Evolutionary conservation across 2,113 vertebrate species (phyloP), one percentile per base, ranked within the genome.

Genomic region (Pelecanoides urinatrix): DNA sequence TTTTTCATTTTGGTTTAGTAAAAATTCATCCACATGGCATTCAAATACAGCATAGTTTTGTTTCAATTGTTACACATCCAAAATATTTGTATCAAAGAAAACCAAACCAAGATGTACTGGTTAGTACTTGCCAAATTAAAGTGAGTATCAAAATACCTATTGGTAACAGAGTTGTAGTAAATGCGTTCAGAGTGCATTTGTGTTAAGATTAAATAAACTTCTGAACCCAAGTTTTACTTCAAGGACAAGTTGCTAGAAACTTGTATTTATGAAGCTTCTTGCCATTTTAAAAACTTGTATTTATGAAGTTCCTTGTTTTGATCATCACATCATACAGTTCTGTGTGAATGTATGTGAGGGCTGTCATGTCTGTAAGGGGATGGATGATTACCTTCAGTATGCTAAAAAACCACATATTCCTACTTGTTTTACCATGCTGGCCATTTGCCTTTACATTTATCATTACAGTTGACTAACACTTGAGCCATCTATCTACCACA

Each of bases 391-490:
- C 14, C 9, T 73, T 49, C 47, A 63, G 13, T 55, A 47, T 29
- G 14, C 4, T 32, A 47, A 62, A 61, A 52, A 4, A 71, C 77
- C 73, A 42, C 11, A 8, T 63, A n/a, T 18, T 78, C 59, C 30
- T 45, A 15, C 16, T 36, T 75, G 22, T 23, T 86, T 68, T 92
- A 47, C 50, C 10, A 10, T 11, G 38, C 32, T 59, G 32, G 38
- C 13, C 13, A 15, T 45, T 71, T 68, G 40, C 8, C n/a, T 74
- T 47, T 80, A 42, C 30, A 22, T 47, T 62, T 74, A 27, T 36
- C 1, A 0, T 42, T 58, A 44, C 32, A 52, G n/a, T 29, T 49
- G 30, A 55, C n/a, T 44, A 47, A 72, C 1, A 0, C 17, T 49
- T 67, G 70, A 63, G 11, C 10, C 30, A 80, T 49, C 12, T 65